phyloP scores from a whole-genome alignment of 35 echinoderm and acorn worm genomes.

The Holothuria glaberrima region DNA sequence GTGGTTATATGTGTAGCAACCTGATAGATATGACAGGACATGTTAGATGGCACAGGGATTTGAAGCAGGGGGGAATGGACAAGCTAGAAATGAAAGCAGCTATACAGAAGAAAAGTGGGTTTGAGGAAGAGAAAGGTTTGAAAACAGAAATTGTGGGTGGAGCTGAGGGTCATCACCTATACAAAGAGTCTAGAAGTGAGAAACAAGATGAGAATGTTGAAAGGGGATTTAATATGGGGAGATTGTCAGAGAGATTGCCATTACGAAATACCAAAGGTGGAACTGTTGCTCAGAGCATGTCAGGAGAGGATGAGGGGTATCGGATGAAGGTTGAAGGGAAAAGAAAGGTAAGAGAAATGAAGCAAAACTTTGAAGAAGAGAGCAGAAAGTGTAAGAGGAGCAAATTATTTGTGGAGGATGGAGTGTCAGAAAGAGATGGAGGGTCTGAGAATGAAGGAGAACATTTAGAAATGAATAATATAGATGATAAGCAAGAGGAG shows the following conservation, averaged over 20 bases:
- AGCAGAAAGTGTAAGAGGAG: background rate
- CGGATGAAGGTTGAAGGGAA: background rate
- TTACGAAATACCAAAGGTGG: background rate
- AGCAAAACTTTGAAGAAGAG: background rate
- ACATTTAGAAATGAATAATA: background rate
- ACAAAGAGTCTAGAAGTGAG: background rate
- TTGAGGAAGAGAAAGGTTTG: no score
- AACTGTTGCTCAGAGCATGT: background rate
- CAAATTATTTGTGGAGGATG: background rate
- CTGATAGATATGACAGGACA: background rate
- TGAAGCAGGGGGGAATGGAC: background rate
- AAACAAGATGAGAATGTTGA: background rate
- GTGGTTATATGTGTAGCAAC: background rate
- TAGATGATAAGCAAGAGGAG: background rate
- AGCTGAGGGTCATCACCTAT: background rate
- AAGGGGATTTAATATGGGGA: background rate
- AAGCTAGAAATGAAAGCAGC: background rate
- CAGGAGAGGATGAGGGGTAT: background rate
- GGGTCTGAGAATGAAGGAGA: background rate
- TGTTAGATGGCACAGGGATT: background rate
- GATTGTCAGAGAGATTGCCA: background rate
- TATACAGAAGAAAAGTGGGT: no score
- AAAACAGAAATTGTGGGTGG: no score
- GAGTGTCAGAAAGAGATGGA: background rate
- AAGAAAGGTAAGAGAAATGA: background rate